phyloP scores from a whole-genome alignment of 2,113 vertebrate genomes.

The Erythrocebus patas region DNA sequence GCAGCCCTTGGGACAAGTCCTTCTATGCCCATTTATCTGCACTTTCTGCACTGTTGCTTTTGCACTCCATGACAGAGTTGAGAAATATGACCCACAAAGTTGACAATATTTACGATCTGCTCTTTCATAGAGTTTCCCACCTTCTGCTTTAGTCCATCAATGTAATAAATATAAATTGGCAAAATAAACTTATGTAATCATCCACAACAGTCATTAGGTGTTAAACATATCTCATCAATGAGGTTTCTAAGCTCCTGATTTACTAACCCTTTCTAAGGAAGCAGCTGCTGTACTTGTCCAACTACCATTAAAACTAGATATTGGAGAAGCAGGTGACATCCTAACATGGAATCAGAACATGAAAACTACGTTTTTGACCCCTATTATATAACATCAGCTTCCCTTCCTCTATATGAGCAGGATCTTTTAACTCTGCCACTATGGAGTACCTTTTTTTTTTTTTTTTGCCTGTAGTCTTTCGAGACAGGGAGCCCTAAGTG shows the following conservation, averaged over 20 bases:
- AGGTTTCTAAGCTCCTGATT: not conserved
- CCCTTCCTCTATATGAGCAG: not conserved
- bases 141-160: not conserved
- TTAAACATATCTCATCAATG: not conserved
- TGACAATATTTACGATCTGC: not conserved
- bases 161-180: not conserved
- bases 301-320: not conserved
- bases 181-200: not conserved
- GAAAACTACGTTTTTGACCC: no score
- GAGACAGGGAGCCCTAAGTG: not conserved
- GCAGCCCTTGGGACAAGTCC: not conserved
- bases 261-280: not conserved
- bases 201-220: not conserved
- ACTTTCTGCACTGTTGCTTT: not conserved
- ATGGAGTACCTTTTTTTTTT: not conserved
- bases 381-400: not conserved
- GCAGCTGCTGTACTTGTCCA: not conserved
- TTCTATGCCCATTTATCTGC: not conserved
- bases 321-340: not conserved
- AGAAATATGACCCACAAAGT: not conserved
- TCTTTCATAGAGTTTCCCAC: not conserved
- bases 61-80: fast-evolving
- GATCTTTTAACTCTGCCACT: no score
- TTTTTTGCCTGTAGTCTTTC: not conserved
- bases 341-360: fast-evolving